Evolutionary conservation across 1,140 invertebrate species (phyloP).

Genomic region (Bombus waltoni): DNA sequence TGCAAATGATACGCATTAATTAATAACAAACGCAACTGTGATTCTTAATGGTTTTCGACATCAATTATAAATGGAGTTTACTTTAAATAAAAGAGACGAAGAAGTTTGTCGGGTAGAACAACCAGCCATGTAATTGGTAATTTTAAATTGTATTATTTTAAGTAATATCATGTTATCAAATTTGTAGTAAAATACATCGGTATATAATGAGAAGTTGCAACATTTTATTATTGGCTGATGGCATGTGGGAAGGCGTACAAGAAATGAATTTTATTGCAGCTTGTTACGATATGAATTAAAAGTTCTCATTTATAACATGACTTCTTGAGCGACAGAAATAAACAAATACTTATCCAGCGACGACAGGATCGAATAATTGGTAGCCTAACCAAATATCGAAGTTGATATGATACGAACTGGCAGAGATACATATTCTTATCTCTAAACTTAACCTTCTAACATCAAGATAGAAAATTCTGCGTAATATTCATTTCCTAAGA

Average conservation of each 20-base stretch:
- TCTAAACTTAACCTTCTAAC: not conserved
- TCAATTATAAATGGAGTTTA: too few relatives aligned
- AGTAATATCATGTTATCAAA: not conserved
- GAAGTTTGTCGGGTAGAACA: too few relatives aligned
- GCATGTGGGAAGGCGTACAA: not conserved
- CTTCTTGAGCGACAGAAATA: too few relatives aligned
- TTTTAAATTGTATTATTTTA: not conserved
- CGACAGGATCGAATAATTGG: too few relatives aligned
- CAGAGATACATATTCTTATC: too few relatives aligned
- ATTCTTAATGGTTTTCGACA: too few relatives aligned
- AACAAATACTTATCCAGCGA: too few relatives aligned
- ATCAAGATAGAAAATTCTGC: not conserved
- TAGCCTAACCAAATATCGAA: not conserved
- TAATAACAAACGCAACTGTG: too few relatives aligned
- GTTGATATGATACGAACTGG: too few relatives aligned
- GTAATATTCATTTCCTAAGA: not conserved
- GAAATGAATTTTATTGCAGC: not conserved
- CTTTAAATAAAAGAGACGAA: too few relatives aligned
- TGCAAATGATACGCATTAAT: too few relatives aligned
- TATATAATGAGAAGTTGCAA: not conserved
- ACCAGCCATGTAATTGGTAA: too few relatives aligned
- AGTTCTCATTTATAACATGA: not conserved
- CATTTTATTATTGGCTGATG: not conserved
- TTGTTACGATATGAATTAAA: not conserved
- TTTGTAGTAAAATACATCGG: not conserved